These are phyloP conservation scores for Solea solea DNA, from an alignment of 2,113 vertebrate species.

Conservation along the genomic window DNA sequence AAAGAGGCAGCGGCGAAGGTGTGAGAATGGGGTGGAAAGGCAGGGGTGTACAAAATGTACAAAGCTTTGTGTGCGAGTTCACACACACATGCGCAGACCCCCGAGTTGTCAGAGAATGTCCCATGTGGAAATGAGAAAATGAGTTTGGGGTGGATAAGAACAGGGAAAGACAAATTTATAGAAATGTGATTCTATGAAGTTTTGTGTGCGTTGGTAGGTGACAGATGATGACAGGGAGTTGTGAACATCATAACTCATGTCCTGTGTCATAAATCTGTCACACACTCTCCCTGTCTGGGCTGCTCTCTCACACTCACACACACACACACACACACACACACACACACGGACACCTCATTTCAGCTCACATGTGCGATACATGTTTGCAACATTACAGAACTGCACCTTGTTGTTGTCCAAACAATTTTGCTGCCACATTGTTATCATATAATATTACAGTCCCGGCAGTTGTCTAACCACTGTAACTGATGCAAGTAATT, in stretches of 20 bases:
- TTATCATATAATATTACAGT: slow-evolving; percentile 9
- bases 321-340: slow-evolving; percentile 8
- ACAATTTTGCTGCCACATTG: neutral
- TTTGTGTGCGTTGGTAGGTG: slow-evolving; percentile 54
- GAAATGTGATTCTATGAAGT: slow-evolving; percentile 52
- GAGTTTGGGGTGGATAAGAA: too few relatives aligned
- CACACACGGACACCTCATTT: slow-evolving; percentile 28
- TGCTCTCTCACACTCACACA: slow-evolving; percentile 11
- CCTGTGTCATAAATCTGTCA: slow-evolving; percentile 63
- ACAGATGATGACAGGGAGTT: slow-evolving; percentile 60
- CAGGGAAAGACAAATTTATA: slow-evolving; percentile 50
- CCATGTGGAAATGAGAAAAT: slow-evolving; percentile 7
- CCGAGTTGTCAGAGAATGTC: neutral
- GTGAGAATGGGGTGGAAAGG: slow-evolving; percentile 46
- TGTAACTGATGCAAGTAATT: slow-evolving; percentile 8
- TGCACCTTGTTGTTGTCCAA: slow-evolving; percentile 11
- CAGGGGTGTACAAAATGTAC: slow-evolving; percentile 4
- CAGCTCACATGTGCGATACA: slow-evolving; percentile 35
- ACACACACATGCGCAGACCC: slow-evolving; percentile 42
- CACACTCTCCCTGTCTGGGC: slow-evolving; percentile 4
- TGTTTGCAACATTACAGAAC: slow-evolving; percentile 46
- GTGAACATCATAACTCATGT: slow-evolving; percentile 57
- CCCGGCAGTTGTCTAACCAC: neutral
- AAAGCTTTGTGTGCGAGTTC: slow-evolving; percentile 16
- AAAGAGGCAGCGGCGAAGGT: slow-evolving; percentile 45